Conservation (phyloP, 2,888 invertebrate species). For the Disparrhopalites patrizii region DNA sequence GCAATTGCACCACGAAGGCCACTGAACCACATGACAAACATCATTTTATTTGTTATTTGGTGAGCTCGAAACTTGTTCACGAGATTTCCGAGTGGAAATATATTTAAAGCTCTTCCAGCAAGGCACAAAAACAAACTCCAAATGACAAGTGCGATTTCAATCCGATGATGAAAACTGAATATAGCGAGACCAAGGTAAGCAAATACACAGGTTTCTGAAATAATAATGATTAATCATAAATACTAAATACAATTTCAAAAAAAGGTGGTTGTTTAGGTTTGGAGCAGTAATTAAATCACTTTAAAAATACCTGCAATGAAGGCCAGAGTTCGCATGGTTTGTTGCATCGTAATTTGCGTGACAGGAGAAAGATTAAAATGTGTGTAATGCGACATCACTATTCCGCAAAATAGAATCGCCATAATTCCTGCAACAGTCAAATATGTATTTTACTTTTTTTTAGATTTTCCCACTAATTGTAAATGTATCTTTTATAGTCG, state of each 20-base stretch:
- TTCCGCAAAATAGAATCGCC: conserved; percentile 98
- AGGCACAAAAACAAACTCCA: conserved; percentile 92
- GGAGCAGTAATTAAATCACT: not conserved
- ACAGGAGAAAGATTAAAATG: conserved; percentile 97
- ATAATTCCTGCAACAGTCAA: conserved; percentile 77
- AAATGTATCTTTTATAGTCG: no score
- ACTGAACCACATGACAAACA: conserved; percentile 99
- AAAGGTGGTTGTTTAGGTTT: not conserved
- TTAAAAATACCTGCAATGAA: conserved; percentile 80
- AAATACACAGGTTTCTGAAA: conserved; percentile 89
- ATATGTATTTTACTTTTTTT: no score
- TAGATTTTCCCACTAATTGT: no score
- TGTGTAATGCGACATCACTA: conserved; percentile 99
- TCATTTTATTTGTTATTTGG: conserved; percentile 96
- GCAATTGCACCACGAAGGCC: conserved; percentile 88
- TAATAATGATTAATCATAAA: not conserved
- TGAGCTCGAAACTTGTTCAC: conserved; percentile 96
- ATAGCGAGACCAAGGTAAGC: conserved; percentile 93
- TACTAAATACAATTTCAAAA: not conserved
- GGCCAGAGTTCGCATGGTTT: conserved; percentile 93
- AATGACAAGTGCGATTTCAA: conserved; percentile 84
- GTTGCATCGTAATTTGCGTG: conserved; percentile 99
- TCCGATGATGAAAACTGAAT: conserved; percentile 89
- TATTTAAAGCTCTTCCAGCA: conserved; percentile 91
- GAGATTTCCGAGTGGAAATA: conserved; percentile 88